Base-by-base conservation (phyloP, 2,888 invertebrate genomes). In the Gandaritis pyraliata region DNA sequence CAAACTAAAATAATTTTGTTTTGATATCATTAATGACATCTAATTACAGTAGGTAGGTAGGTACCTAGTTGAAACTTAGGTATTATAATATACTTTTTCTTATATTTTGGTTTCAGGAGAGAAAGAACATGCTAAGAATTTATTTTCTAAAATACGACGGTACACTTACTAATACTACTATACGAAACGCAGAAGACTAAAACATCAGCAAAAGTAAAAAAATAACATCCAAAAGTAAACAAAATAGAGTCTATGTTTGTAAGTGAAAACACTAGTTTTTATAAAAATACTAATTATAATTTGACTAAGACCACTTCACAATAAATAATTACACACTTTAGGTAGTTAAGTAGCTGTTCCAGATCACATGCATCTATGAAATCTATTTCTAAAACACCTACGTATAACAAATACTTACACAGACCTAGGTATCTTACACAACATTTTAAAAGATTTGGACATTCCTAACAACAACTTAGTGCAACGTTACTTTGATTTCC, bases 281-380 rank as follows among this genome's bases (percentile, higher is more conserved):
- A 58, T 45, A 16, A 10, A 45, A 45, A 45, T 55, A n/a, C n/a
- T n/a, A n/a, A n/a, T n/a, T n/a, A 30, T 58, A 60, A 53, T n/a
- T 53, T 50, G 50, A 51, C n/a, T 58, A 51, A 69, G 66, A 23
- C n/a, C 18, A 47, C 46, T 12, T 39, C 16, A 48, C 39, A 47
- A 30, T 3, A 43, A 6, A 11, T 11, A 18, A 12, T 6, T n/a
- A n/a, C n/a, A 46, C 30, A 30, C 2, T 43, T 43, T 41, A 39
- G 1, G 23, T 39, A 38, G 2, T n/a, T 39, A 38, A n/a, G n/a
- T n/a, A n/a, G n/a, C n/a, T n/a, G n/a, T n/a, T n/a, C 13, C 49
- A 75, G 66, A 76, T 71, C 48, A 65, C 77, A 78, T 78, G 79
- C 78, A 77, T 73, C 72, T 70, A 43, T 71, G 61, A 64, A 70